Conservation (phyloP, 2,113 vertebrate genomes). For the Rattus norvegicus region GRCr8 NC_086029.1:94377001-94377500, state of each 20-base stretch:
- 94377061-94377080: background rate
- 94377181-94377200: background rate
- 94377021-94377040: conserved; percentile 21
- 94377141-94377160: background rate
- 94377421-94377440: conserved; percentile 14
- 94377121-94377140: background rate
- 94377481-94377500: conserved; percentile 51
- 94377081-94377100: conserved; percentile 8
- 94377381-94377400: background rate
- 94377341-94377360: background rate
- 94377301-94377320: background rate
- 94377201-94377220: conserved; percentile 15
- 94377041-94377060: background rate
- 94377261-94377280: conserved; percentile 16
- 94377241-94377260: conserved; percentile 41
- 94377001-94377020: conserved; percentile 9
- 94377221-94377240: conserved; percentile 4
- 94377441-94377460: conserved; percentile 31
- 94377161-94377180: background rate
- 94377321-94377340: no score
- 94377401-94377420: background rate
- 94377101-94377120: background rate
- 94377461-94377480: background rate
- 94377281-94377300: background rate
- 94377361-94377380: background rate